Evolutionary conservation across 1,140 invertebrate species (phyloP).

Genomic region (Myzus persicae): DNA sequence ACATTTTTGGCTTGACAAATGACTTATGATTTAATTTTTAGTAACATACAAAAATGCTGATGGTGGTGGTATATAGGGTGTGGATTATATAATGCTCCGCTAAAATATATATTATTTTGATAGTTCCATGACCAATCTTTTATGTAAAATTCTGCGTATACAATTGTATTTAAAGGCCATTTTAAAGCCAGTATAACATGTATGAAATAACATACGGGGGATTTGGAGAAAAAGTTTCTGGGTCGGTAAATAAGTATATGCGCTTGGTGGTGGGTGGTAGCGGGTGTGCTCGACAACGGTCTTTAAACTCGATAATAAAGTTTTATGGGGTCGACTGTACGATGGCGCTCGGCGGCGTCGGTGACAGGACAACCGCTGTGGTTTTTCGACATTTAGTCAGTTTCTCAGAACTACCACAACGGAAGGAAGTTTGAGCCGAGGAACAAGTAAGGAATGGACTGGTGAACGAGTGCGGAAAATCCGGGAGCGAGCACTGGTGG

Average conservation of each 20-base stretch:
- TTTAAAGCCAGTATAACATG: background rate
- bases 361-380: background rate
- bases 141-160: background rate
- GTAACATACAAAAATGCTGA: background rate
- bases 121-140: background rate
- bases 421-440: background rate
- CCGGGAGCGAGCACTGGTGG: background rate
- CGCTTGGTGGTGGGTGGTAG: background rate
- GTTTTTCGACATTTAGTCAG: background rate
- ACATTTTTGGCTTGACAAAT: background rate
- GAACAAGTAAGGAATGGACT: background rate
- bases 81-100: background rate
- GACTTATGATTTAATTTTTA: background rate
- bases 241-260: background rate
- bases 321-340: background rate
- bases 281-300: background rate
- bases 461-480: background rate
- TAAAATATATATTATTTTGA: background rate
- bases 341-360: background rate
- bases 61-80: too few relatives aligned
- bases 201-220: background rate
- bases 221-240: background rate
- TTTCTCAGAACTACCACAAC: background rate
- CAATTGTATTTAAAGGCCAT: background rate
- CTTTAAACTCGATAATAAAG: slow-evolving; percentile 33